A percentile compares a stretch with the other conserved stretches of the same genome.
Evolutionary conservation across 2,888 invertebrate species (phyloP).

Genomic region (Epirrhoe alternata): DNA sequence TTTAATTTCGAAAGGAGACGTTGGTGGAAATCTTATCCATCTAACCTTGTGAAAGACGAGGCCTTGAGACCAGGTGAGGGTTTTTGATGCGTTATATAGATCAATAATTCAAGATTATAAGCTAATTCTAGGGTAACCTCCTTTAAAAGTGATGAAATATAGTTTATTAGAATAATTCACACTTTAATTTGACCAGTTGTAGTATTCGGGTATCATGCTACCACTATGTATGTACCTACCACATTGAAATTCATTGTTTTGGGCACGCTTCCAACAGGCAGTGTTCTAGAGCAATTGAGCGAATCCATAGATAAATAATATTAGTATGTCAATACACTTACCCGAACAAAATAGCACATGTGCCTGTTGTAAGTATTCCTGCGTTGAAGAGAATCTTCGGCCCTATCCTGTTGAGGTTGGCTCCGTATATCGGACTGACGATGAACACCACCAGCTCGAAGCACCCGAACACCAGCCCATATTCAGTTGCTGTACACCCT

Average conservation of each 20-base stretch:
- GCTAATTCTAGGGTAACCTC: no score
- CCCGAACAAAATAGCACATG: slow-evolving; percentile 93
- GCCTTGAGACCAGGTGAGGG: slow-evolving; percentile 29
- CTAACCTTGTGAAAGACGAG: slow-evolving; percentile 33
- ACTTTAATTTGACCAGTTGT: no score
- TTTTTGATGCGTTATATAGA: slow-evolving; percentile 18
- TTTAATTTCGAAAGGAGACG: slow-evolving; percentile 32
- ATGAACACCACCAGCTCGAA: slow-evolving; percentile 94
- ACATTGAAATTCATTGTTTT: no score
- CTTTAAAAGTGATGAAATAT: no score
- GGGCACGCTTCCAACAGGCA: no score
- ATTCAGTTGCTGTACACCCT: slow-evolving; percentile 92
- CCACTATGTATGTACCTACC: no score
- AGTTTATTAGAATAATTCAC: no score
- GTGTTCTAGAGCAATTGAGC: no score
- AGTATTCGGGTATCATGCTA: no score
- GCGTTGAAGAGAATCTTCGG: slow-evolving; percentile 92
- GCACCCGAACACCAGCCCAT: slow-evolving; percentile 94
- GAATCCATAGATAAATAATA: no score
- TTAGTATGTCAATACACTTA: no score
- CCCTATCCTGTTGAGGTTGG: slow-evolving; percentile 90
- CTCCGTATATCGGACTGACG: slow-evolving; percentile 93
- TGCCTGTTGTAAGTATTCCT: slow-evolving; percentile 93
- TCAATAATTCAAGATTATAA: no score
- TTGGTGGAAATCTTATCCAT: slow-evolving; percentile 33